Percentiles rank a stretch among this genome's conserved stretches.
Conservation (phyloP, 2,888 invertebrate genomes). For the Molorchus minor region DNA sequence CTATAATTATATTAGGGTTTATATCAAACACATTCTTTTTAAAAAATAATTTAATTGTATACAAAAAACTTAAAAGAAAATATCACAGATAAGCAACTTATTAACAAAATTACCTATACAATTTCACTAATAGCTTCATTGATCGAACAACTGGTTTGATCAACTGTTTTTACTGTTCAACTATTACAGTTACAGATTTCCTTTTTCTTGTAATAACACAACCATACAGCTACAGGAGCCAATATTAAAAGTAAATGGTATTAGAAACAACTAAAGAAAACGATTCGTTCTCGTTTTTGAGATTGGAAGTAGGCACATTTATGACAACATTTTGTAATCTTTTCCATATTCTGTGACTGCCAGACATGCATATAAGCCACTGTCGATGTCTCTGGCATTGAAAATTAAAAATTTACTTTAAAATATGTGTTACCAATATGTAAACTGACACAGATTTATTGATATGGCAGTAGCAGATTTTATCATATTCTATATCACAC, state of each 20-base stretch:
- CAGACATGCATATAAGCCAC: constrained; percentile 57
- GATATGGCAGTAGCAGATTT: constrained; percentile 52
- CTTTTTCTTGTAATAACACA: constrained; percentile 55
- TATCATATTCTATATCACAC: constrained; percentile 52
- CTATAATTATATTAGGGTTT: not conserved
- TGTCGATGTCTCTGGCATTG: constrained; percentile 53
- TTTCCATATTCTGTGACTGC: constrained; percentile 55
- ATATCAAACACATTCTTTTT: not conserved
- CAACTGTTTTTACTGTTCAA: constrained; percentile 44
- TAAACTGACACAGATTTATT: constrained; percentile 45
- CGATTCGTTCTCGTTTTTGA: constrained; percentile 40
- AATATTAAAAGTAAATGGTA: constrained; percentile 55
- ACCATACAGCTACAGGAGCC: constrained; percentile 54
- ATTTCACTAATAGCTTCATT: constrained; percentile 33
- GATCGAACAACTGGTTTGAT: constrained; percentile 36
- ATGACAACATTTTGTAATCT: constrained; percentile 53
- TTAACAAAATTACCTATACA: constrained; percentile 23
- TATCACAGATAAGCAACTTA: constrained; percentile 36
- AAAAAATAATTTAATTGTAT: constrained; percentile 35
- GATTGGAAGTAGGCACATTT: constrained; percentile 43
- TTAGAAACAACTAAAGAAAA: constrained; percentile 55
- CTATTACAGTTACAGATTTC: constrained; percentile 36
- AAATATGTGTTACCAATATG: constrained; percentile 52
- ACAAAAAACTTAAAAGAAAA: constrained; percentile 20
- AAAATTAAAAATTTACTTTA: constrained; percentile 57